Percentiles rank a stretch among this genome's conserved stretches.
Conservation (phyloP, 2,888 invertebrate species). For the Chorisops tibialis region DNA sequence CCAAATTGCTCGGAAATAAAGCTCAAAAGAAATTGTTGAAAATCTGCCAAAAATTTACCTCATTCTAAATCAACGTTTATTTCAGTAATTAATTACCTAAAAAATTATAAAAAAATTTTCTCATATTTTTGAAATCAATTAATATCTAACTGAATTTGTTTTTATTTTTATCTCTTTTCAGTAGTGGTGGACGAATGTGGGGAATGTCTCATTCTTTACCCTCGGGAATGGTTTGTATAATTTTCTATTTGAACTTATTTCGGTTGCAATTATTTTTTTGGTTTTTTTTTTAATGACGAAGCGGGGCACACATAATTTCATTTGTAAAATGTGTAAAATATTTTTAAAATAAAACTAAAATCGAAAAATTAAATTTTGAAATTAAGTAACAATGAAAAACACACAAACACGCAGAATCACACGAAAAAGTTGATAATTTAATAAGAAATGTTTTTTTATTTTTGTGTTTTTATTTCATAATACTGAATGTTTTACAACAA, state of each 20-base stretch:
- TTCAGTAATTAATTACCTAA: no score
- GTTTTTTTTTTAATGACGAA: slow-evolving; percentile 19
- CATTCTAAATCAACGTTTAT: no score
- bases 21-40: no score
- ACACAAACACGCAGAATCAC: background rate
- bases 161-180: slow-evolving; percentile 36
- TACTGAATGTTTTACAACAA: no score
- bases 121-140: no score
- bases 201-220: slow-evolving; percentile 54
- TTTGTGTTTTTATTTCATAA: background rate
- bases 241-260: background rate
- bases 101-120: no score
- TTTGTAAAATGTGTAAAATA: background rate
- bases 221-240: slow-evolving; percentile 53
- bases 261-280: background rate
- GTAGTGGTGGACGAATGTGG: slow-evolving; percentile 51
- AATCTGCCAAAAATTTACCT: no score
- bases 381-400: background rate
- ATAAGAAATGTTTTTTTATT: background rate
- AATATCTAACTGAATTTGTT: no score
- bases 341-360: background rate
- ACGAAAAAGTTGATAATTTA: background rate
- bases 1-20: no score
- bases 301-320: slow-evolving; percentile 29
- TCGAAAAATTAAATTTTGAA: background rate